Base-by-base conservation (phyloP, 2,888 invertebrate genomes). In the Cetonia aurata region DNA sequence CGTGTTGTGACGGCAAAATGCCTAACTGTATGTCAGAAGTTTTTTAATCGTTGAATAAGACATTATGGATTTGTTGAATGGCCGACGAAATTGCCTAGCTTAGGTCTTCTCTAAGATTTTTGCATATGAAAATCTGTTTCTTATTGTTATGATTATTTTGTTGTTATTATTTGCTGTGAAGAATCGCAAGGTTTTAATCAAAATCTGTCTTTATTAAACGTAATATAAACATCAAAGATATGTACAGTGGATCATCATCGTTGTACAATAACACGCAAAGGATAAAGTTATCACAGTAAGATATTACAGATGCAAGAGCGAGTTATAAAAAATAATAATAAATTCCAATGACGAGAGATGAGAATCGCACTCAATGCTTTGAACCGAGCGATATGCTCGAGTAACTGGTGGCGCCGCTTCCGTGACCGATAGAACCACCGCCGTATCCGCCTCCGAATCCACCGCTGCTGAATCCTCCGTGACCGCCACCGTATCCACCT, bases 361-460 rank as follows among this genome's bases (percentile, higher is more conserved):
- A 42, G 33, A 41, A 37, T 19, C 50, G 50, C 62, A 52, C 48
- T 71, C 56, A 71, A 62, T 71, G 71, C 68, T 71, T 71, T 62
- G 69, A 69, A 72, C 81, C 81, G 71, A 80, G 67, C 67, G 80
- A 78, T 71, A 81, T 76, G 72, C 79, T 81, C 65, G 79, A 75
- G 62, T 78, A 82, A 72, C 81, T 79, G 50, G 76, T 75, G 65
- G 77, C 77, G 33, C 78, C 77, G 69, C 75, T 73, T 67, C 75
- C 75, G 53, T 75, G 73, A 59, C 67, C 71, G 55, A 69, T 72
- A 65, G 71, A 69, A 48, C 73, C 73, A 25, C 76, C 75, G 67
- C 75, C 75, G 33, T 67, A 67, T 19, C 72, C 70, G 19, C 81
- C 79, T 69, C 79, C 72, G 72, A 72, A 60, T 71, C 72, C 71